Evolutionary conservation across 2,797 vertebrate genomes (phyloP).

Genomic region (Nyctalus aviator): DNA sequence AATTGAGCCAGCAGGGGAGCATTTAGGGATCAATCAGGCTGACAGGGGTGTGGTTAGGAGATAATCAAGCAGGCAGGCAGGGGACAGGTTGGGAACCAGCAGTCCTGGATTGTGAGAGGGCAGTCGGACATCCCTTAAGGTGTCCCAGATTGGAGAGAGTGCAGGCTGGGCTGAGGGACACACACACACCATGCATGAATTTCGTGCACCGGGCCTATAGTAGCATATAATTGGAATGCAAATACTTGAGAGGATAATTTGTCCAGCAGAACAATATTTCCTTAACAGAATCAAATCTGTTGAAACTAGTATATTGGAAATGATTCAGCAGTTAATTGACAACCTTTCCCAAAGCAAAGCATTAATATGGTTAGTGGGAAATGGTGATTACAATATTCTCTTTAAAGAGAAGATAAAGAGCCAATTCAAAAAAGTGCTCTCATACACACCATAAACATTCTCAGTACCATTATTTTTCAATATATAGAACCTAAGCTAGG

Average conservation of each 20-base stretch:
- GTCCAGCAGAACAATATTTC: conserved; percentile 8
- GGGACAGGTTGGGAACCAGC: too few relatives aligned
- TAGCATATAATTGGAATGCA: not conserved
- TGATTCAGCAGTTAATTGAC: not conserved
- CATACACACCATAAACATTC: not conserved
- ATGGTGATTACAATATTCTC: not conserved
- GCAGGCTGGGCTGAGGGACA: too few relatives aligned
- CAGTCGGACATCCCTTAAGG: too few relatives aligned
- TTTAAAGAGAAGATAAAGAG: not conserved
- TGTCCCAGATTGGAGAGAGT: too few relatives aligned
- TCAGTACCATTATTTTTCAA: not conserved
- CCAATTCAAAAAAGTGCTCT: not conserved
- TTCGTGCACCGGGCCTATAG: too few relatives aligned
- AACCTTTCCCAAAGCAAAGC: conserved; percentile 24
- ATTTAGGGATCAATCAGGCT: too few relatives aligned
- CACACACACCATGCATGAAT: too few relatives aligned
- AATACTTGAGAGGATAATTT: not conserved
- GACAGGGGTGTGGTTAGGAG: too few relatives aligned
- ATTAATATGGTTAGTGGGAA: not conserved
- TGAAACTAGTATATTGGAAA: not conserved
- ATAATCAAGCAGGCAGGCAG: too few relatives aligned
- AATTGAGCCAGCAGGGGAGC: too few relatives aligned
- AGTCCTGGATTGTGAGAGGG: too few relatives aligned
- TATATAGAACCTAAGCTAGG: not conserved
- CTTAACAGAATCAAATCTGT: not conserved